These are phyloP conservation scores for Tragelaphus strepsiceros DNA, from an alignment of 2,113 vertebrate genomes.

Conservation along the genomic window DNA sequence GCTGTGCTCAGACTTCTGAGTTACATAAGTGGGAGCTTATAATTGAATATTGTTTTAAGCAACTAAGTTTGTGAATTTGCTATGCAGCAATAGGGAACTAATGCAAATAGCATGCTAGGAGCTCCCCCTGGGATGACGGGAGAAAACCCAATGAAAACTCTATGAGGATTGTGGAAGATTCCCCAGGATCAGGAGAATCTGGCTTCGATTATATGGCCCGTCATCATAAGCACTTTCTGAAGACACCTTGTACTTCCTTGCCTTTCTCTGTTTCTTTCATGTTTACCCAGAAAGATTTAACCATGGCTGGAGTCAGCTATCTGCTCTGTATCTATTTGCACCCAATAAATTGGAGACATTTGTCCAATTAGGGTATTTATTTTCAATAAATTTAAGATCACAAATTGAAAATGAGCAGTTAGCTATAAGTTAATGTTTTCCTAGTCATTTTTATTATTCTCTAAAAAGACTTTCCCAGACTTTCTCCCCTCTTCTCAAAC, in stretches of 20 bases:
- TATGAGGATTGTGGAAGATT: neutral
- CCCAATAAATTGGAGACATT: neutral
- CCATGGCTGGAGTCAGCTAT: neutral
- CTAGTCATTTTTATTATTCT: neutral
- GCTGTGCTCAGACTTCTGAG: neutral
- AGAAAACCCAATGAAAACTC: neutral
- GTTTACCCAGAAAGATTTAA: neutral
- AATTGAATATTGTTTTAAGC: neutral
- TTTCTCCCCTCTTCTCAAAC: neutral
- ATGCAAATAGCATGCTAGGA: neutral
- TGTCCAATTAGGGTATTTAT: neutral
- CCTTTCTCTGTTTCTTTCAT: neutral
- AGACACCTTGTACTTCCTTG: neutral
- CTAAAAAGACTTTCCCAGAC: neutral
- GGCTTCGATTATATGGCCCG: neutral
- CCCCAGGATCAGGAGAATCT: neutral
- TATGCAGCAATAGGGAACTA: neutral
- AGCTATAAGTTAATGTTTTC: neutral
- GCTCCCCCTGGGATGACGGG: neutral
- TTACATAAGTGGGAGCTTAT: neutral
- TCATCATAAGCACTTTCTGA: neutral
- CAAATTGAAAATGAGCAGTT: neutral
- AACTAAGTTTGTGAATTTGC: neutral
- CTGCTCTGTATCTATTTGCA: neutral
- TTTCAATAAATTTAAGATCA: neutral